phyloP scores from a whole-genome alignment of 2,888 invertebrate genomes.

The Plagodis pulveraria region DNA sequence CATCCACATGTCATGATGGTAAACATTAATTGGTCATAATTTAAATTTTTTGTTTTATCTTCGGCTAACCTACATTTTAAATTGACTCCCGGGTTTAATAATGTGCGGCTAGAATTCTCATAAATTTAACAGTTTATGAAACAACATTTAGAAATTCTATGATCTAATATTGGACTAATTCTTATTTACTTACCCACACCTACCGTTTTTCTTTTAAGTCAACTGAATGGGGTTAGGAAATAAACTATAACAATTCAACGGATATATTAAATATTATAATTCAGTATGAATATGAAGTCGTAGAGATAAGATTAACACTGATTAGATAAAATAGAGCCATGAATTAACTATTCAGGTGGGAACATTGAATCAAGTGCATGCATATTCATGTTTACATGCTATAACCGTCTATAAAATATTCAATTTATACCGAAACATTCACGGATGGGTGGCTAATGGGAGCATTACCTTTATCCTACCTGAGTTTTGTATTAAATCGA shows the following conservation, averaged over 20 bases:
- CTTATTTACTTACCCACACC: slow-evolving; percentile 15
- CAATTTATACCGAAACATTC: slow-evolving; percentile 25
- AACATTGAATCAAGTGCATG: slow-evolving; percentile 8
- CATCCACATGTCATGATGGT: slow-evolving; percentile 36
- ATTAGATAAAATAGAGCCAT: slow-evolving; percentile 2
- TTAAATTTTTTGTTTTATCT: slow-evolving; percentile 37
- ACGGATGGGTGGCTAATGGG: slow-evolving; percentile 29
- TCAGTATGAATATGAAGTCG: slow-evolving; percentile 3
- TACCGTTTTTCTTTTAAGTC: slow-evolving; percentile 20
- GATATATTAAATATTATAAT: background rate
- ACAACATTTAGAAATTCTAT: slow-evolving; percentile 32
- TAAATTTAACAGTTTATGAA: slow-evolving; percentile 41
- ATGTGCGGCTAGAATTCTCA: slow-evolving; percentile 27
- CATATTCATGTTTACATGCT: slow-evolving; percentile 16
- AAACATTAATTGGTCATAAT: slow-evolving; percentile 39
- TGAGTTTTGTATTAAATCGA: slow-evolving; percentile 37
- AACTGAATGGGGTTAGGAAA: slow-evolving; percentile 24
- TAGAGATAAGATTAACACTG: slow-evolving; percentile 1
- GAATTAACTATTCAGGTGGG: slow-evolving; percentile 1
- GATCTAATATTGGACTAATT: slow-evolving; percentile 34
- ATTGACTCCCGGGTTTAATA: slow-evolving; percentile 35
- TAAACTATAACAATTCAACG: slow-evolving; percentile 10
- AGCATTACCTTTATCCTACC: slow-evolving; percentile 27
- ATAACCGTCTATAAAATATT: slow-evolving; percentile 15
- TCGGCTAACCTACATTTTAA: slow-evolving; percentile 37